These are phyloP conservation scores for Aurelia aurita DNA, from an alignment of 30 jellyfish, hydroid and myxozoan genomes.

Conservation along the genomic window DNA sequence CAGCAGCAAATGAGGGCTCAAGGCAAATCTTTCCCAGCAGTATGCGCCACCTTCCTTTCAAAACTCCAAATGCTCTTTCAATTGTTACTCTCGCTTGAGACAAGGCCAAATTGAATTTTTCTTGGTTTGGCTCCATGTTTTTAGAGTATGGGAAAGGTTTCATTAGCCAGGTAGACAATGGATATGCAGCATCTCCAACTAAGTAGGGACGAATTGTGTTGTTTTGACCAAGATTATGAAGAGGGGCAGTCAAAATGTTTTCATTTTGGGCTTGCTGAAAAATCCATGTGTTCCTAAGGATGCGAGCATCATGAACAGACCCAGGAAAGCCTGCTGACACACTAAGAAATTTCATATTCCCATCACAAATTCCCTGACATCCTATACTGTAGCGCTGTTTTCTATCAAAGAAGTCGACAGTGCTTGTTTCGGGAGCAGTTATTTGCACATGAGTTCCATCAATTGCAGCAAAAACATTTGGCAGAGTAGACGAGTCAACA, in stretches of 20 bases:
- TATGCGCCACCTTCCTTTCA: neutral
- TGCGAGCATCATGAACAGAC: slow-evolving; percentile 41
- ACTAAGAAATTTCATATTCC: slow-evolving; percentile 25
- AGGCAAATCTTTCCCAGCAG: slow-evolving; percentile 8
- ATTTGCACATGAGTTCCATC: slow-evolving; percentile 9
- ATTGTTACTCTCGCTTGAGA: neutral
- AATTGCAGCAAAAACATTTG: slow-evolving; percentile 47
- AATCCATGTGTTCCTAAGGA: slow-evolving; percentile 43
- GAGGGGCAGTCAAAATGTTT: neutral
- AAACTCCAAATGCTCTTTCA: too few species aligned
- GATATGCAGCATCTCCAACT: slow-evolving; percentile 35
- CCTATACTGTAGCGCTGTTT: slow-evolving; percentile 40
- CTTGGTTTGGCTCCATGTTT: too few species aligned
- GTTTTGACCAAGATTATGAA: neutral
- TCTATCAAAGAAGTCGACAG: slow-evolving; percentile 45
- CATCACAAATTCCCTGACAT: slow-evolving; percentile 66
- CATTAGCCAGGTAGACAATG: neutral
- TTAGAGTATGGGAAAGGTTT: too few species aligned
- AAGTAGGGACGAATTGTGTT: neutral
- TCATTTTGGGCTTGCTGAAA: slow-evolving; percentile 14
- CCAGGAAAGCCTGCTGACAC: slow-evolving; percentile 62
- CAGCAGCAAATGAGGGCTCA: slow-evolving; percentile 10
- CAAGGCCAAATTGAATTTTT: too few species aligned
- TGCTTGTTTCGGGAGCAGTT: slow-evolving; percentile 9
- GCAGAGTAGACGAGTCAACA: slow-evolving; percentile 2